Conservation (phyloP, 2,113 vertebrate genomes). For the Poeciliopsis prolifica region DNA sequence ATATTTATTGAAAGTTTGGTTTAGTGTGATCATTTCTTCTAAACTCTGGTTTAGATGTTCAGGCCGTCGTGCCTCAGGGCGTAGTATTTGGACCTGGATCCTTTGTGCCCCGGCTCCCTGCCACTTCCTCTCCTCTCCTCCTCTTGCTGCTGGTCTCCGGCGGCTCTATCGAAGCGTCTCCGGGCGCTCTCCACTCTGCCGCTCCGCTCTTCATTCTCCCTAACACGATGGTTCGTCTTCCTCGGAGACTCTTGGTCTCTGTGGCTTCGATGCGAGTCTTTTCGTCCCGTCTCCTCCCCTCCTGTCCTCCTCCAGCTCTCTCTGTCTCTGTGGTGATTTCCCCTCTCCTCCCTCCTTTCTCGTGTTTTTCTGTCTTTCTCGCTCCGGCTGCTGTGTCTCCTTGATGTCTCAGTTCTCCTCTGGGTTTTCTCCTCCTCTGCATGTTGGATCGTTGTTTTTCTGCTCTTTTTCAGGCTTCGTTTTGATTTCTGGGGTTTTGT, state of each 20-base stretch:
- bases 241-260: neutral
- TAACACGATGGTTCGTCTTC: constrained; percentile 24
- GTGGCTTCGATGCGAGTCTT: constrained; percentile 15
- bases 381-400: constrained; percentile 36
- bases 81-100: constrained; percentile 19
- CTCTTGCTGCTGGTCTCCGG: neutral
- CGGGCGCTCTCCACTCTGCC: constrained; percentile 32
- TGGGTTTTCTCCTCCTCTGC: neutral
- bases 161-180: constrained; percentile 32
- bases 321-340: neutral
- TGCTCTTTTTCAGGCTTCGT: neutral
- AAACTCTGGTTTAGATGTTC: constrained; percentile 46
- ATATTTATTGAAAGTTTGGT: neutral
- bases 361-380: constrained; percentile 7
- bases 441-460: constrained; percentile 7
- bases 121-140: constrained; percentile 19
- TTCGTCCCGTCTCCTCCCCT: constrained; percentile 41
- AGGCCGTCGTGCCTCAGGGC: constrained; percentile 48
- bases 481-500: neutral
- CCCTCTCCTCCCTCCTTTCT: constrained; percentile 11
- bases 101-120: constrained; percentile 1
- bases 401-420: constrained; percentile 17
- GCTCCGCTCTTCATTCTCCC: neutral
- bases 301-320: constrained; percentile 20
- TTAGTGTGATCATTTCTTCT: neutral